Percentiles rank a stretch among this genome's conserved stretches.
Evolutionary conservation across 2,797 vertebrate genomes (phyloP).

Genomic region (Liasis olivaceus): DNA sequence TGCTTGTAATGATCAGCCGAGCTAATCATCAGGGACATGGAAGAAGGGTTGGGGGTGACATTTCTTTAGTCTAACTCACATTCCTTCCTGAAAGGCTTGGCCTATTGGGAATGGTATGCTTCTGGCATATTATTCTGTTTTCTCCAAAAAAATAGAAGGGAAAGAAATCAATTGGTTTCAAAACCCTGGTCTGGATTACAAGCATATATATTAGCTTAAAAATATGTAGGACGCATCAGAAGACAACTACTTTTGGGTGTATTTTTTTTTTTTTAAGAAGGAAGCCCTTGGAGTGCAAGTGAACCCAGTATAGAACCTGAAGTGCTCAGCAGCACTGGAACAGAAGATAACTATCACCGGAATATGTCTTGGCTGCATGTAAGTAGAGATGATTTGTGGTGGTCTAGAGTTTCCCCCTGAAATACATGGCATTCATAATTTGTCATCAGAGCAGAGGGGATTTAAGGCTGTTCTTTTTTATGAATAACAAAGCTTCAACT

Average conservation of each 20-base stretch:
- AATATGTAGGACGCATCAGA: conserved; percentile 60
- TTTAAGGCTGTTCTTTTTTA: neutral
- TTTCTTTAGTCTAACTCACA: conserved; percentile 40
- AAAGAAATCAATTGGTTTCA: conserved; percentile 43
- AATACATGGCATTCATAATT: neutral
- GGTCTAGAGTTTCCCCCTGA: conserved; percentile 11
- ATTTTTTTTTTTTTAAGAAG: conserved; percentile 85
- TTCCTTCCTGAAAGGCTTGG: conserved; percentile 50
- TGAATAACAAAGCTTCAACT: neutral
- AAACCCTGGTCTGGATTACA: conserved; percentile 72
- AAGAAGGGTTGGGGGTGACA: conserved; percentile 31
- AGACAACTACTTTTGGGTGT: conserved; percentile 67
- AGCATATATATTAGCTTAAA: conserved; percentile 70
- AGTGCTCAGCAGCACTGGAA: conserved; percentile 84
- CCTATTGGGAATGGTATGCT: neutral
- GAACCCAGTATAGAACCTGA: conserved; percentile 99
- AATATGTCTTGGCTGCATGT: conserved; percentile 99
- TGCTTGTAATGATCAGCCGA: conserved; percentile 71
- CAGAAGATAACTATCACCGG: conserved; percentile 94
- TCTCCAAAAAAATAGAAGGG: neutral
- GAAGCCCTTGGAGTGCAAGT: conserved; percentile 95
- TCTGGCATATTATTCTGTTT: neutral
- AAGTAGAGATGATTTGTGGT: conserved; percentile 61
- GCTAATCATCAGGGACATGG: conserved; percentile 45
- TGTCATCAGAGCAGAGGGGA: neutral